These are phyloP conservation scores for Zeus faber DNA, from an alignment of 2,113 vertebrate genomes.

Conservation along the genomic window DNA sequence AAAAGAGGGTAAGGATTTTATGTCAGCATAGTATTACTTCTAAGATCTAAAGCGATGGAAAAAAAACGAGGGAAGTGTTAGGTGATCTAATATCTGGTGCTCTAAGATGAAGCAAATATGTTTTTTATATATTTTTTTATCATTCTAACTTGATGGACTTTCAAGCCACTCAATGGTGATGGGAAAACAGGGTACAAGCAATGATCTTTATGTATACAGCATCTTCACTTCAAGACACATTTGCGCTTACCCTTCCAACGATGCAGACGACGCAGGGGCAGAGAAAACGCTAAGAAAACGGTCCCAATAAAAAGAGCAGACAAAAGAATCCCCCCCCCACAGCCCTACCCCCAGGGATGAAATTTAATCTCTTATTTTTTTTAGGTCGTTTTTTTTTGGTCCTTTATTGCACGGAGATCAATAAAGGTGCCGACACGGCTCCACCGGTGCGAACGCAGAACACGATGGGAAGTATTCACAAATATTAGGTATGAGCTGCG, in stretches of 20 bases:
- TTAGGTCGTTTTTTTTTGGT: constrained; percentile 54
- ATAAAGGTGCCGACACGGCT: constrained; percentile 63
- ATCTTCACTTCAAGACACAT: constrained; percentile 15
- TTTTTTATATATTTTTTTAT: too few relatives aligned
- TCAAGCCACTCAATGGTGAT: too few relatives aligned
- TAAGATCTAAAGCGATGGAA: background rate
- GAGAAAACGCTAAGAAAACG: too few relatives aligned
- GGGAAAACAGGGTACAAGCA: too few relatives aligned
- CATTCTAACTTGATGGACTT: too few relatives aligned
- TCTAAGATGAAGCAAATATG: too few relatives aligned
- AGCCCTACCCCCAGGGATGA: constrained; percentile 33
- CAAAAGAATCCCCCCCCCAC: constrained; percentile 30
- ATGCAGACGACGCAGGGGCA: constrained; percentile 28
- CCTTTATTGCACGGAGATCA: constrained; percentile 69
- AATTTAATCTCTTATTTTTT: constrained; percentile 65
- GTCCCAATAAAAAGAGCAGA: constrained; percentile 5
- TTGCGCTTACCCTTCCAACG: constrained; percentile 35
- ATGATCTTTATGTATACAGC: constrained; percentile 13
- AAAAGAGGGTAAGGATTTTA: constrained; percentile 14
- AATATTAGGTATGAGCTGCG: constrained; percentile 59
- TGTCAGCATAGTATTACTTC: constrained; percentile 26
- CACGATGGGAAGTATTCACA: constrained; percentile 55
- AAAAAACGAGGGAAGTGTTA: constrained; percentile 10
- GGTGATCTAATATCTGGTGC: too few relatives aligned
- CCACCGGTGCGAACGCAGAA: constrained; percentile 43